phyloP scores from a whole-genome alignment of 2,888 invertebrate species.

The Spilosoma lubricipeda region DNA sequence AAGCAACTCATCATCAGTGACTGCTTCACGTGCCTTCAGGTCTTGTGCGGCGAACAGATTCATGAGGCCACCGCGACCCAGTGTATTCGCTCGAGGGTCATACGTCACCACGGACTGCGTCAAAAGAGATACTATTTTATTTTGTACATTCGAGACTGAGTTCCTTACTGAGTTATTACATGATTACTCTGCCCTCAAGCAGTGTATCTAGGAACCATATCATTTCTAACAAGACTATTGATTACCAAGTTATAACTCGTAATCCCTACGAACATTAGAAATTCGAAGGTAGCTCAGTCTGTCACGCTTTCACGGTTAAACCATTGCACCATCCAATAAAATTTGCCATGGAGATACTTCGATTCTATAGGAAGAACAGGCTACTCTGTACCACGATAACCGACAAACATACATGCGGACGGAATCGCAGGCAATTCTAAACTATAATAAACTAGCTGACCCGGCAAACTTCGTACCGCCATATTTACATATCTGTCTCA shows the following conservation, averaged over 20 bases:
- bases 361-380: no score
- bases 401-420: no score
- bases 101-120: slow-evolving; percentile 64
- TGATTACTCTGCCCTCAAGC: background rate
- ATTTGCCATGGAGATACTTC: no score
- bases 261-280: no score
- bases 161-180: background rate
- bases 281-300: no score
- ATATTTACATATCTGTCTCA: no score
- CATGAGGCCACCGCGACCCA: slow-evolving; percentile 69
- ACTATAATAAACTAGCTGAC: no score
- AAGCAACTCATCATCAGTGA: slow-evolving; percentile 69
- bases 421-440: no score
- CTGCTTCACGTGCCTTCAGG: slow-evolving; percentile 68
- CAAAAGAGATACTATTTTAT: background rate
- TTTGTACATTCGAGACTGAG: background rate
- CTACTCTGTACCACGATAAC: no score
- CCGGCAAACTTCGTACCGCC: no score
- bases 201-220: background rate
- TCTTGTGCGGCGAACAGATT: slow-evolving; percentile 77
- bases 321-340: no score
- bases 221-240: background rate
- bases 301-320: no score
- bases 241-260: background rate
- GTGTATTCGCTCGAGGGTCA: slow-evolving; percentile 58